Conservation (phyloP, 2,797 vertebrate species). For the Netta rufina region DNA sequence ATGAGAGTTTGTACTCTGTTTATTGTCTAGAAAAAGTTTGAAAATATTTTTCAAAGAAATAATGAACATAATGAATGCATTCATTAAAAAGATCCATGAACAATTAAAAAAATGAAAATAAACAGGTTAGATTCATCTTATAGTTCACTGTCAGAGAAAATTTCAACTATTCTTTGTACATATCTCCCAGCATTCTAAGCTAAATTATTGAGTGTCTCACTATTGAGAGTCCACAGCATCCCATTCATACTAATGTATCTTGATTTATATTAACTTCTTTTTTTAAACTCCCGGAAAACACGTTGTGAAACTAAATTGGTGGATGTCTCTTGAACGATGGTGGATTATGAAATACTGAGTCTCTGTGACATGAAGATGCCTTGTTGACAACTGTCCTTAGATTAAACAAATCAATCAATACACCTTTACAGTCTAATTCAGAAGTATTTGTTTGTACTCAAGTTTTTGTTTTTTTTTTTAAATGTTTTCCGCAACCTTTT, state of each 20-base stretch:
- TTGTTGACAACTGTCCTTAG: background rate
- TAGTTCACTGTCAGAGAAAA: background rate
- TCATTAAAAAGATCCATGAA: background rate
- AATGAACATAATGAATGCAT: background rate
- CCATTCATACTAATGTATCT: background rate
- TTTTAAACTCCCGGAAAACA: background rate
- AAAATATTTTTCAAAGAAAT: background rate
- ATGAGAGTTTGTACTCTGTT: background rate
- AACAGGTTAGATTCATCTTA: background rate
- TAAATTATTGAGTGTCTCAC: background rate
- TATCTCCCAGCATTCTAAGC: background rate
- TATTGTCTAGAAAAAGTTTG: background rate
- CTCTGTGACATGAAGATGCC: background rate
- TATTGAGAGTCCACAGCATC: background rate
- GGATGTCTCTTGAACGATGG: background rate
- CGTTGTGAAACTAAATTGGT: fast-evolving
- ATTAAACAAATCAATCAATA: background rate
- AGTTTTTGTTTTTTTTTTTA: background rate
- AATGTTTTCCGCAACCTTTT: background rate
- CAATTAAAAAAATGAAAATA: background rate
- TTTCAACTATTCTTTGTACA: background rate
- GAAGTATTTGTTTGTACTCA: background rate
- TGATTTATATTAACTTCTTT: fast-evolving
- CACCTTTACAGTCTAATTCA: background rate
- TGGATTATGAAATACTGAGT: background rate